These are phyloP conservation scores for Pelusios castaneus DNA, from an alignment of 2,113 vertebrate species.

Conservation along the genomic window DNA sequence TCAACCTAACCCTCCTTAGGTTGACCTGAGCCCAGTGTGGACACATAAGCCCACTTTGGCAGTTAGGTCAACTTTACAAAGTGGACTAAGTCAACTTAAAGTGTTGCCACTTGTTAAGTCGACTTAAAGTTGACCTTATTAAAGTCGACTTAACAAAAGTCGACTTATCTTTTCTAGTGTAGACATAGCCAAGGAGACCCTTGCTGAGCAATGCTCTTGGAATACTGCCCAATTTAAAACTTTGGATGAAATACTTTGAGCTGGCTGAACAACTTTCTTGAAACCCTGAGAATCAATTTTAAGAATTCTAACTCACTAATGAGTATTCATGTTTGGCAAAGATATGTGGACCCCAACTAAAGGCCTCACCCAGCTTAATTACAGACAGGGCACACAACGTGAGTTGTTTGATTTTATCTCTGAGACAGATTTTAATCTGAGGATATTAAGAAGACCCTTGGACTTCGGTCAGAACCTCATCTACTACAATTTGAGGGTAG, in stretches of 20 bases:
- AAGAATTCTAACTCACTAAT: not conserved
- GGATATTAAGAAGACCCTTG: not conserved
- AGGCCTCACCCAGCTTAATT: not conserved
- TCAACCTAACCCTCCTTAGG: too few species aligned
- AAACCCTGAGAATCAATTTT: not conserved
- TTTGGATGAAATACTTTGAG: not conserved
- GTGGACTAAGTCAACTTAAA: too few species aligned
- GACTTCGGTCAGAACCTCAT: not conserved
- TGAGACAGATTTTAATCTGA: not conserved
- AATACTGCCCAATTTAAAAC: not conserved
- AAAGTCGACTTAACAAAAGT: too few species aligned
- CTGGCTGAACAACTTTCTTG: not conserved
- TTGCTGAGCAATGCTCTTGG: slow-evolving; percentile 20
- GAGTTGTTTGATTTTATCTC: not conserved
- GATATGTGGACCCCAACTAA: accelerated
- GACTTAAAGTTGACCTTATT: too few species aligned
- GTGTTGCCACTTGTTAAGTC: too few species aligned
- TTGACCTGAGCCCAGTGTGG: too few species aligned
- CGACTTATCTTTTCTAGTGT: too few species aligned
- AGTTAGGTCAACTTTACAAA: too few species aligned
- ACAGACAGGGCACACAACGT: not conserved
- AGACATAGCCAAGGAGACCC: too few species aligned
- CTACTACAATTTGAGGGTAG: not conserved
- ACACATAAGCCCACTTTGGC: too few species aligned
- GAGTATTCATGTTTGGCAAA: not conserved